phyloP scores from a whole-genome alignment of 2,113 vertebrate species.

The Menura novaehollandiae region DNA sequence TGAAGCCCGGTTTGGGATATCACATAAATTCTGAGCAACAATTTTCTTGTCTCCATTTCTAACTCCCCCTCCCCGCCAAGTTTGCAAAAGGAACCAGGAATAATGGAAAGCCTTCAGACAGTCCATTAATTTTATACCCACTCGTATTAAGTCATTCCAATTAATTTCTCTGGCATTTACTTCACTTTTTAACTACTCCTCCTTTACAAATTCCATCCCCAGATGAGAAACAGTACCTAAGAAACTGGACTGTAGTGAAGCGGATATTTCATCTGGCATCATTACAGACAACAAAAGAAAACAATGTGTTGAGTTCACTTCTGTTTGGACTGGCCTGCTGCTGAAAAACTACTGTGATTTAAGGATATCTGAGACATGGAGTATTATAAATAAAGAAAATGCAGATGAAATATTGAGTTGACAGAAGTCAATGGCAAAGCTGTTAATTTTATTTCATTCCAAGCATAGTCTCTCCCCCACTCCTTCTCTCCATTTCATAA shows the following conservation, averaged over 20 bases:
- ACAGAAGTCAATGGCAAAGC: neutral
- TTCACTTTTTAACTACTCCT: slow-evolving; percentile 18
- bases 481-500: neutral
- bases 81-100: neutral
- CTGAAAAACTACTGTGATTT: neutral
- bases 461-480: neutral
- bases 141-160: slow-evolving; percentile 32
- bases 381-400: neutral
- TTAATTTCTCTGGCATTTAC: slow-evolving; percentile 16
- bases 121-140: slow-evolving; percentile 54
- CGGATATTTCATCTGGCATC: neutral
- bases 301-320: neutral
- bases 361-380: neutral
- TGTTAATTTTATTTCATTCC: neutral
- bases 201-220: neutral
- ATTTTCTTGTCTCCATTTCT: slow-evolving; percentile 33
- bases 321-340: neutral
- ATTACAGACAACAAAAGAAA: neutral
- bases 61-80: neutral
- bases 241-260: neutral
- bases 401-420: neutral
- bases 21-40: neutral
- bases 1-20: neutral
- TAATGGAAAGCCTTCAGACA: slow-evolving; percentile 46
- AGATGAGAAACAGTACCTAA: neutral